Evolutionary conservation across 2,113 vertebrate genomes (phyloP).

Genomic region (Spizaetus ornatus): DNA sequence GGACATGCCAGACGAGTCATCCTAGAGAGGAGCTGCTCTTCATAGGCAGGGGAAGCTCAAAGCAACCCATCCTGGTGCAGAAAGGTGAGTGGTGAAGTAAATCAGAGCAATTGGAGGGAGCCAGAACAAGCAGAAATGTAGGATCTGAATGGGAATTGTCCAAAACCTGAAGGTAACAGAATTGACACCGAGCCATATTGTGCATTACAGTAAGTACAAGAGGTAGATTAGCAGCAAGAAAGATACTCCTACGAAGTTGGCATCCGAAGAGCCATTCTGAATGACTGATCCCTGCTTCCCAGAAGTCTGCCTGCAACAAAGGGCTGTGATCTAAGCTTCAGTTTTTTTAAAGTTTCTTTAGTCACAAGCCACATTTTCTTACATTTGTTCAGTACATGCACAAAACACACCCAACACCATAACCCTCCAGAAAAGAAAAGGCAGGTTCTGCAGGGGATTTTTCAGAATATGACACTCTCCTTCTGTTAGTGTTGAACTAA

Average conservation of each 20-base stretch:
- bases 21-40: background rate
- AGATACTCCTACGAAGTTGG: background rate
- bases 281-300: background rate
- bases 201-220: background rate
- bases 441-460: background rate
- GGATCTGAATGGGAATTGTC: background rate
- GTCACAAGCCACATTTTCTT: background rate
- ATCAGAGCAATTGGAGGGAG: background rate
- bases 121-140: background rate
- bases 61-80: background rate
- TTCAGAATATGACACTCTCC: background rate
- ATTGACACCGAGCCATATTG: background rate
- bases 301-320: background rate
- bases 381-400: background rate
- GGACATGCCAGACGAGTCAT: background rate
- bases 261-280: background rate
- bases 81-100: background rate
- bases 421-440: background rate
- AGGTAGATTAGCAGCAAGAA: background rate
- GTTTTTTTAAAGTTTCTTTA: background rate
- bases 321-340: background rate
- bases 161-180: background rate
- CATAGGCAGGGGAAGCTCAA: background rate
- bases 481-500: conserved; percentile 47
- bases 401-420: background rate